Conservation (phyloP, 2,797 vertebrate species). For the Rhabdophis nuchalis region DNA sequence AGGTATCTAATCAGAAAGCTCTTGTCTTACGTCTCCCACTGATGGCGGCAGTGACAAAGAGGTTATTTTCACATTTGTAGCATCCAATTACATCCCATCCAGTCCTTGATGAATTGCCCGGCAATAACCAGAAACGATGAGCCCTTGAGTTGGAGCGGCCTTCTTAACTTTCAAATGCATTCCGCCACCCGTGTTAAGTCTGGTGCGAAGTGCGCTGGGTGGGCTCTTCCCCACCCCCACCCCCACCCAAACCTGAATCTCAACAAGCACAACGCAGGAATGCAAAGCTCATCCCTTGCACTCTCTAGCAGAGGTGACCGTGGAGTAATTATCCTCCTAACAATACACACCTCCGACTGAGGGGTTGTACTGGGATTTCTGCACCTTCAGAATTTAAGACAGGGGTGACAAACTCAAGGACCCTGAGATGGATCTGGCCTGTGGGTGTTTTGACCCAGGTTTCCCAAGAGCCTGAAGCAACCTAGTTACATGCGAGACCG, state of each 20-base stretch:
- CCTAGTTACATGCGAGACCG: too few relatives aligned
- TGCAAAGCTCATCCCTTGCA: background rate
- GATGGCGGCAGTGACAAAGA: conserved; percentile 37
- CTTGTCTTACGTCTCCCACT: conserved; percentile 31
- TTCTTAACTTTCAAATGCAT: conserved; percentile 47
- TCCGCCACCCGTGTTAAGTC: conserved; percentile 19
- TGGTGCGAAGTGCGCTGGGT: background rate
- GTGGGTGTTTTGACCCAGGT: too few relatives aligned
- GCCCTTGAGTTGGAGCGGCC: conserved; percentile 45
- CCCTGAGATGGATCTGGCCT: too few relatives aligned
- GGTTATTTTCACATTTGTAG: conserved; percentile 54
- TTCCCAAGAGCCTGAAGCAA: too few relatives aligned
- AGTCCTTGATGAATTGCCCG: conserved; percentile 50
- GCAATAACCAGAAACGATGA: conserved; percentile 5
- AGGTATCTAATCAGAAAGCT: conserved; percentile 35
- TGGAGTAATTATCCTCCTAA: background rate
- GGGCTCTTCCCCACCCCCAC: background rate
- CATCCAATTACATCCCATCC: conserved; percentile 42
- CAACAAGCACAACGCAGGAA: background rate
- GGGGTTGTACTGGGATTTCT: background rate
- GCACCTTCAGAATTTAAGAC: background rate
- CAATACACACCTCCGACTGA: background rate
- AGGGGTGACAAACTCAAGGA: too few relatives aligned
- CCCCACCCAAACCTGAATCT: conserved; percentile 23
- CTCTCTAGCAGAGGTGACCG: background rate